Evolutionary conservation across 2,113 vertebrate species (phyloP).

Genomic region (Excalfactoria chinensis): DNA sequence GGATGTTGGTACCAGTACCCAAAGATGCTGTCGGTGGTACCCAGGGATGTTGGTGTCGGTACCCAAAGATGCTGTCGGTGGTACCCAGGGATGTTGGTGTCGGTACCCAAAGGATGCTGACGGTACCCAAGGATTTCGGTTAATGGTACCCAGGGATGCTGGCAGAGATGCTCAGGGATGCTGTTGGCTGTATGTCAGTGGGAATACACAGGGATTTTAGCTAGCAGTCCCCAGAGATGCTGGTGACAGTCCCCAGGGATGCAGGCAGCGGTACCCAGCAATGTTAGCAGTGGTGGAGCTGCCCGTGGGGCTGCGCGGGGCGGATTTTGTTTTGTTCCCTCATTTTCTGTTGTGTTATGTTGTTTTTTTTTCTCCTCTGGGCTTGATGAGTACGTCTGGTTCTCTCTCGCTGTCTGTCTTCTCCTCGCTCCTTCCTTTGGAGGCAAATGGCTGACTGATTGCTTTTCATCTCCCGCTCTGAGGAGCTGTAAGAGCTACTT

Average conservation of each 20-base stretch:
- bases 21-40: not conserved
- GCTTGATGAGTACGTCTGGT: constrained; percentile 68
- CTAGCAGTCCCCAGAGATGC: not conserved
- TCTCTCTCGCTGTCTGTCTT: constrained; percentile 58
- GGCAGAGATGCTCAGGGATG: not conserved
- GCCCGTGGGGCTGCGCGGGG: not conserved
- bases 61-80: not conserved
- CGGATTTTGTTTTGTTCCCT: constrained; percentile 20
- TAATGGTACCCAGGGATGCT: too few relatives aligned
- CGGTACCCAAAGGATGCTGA: not conserved
- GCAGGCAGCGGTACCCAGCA: not conserved
- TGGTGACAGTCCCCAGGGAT: not conserved
- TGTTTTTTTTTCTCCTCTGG: not conserved
- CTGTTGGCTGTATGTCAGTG: too few relatives aligned
- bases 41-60: not conserved
- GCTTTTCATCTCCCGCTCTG: constrained; percentile 79
- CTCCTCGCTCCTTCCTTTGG: constrained; percentile 65
- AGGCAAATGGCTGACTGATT: constrained; percentile 81
- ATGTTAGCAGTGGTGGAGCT: not conserved
- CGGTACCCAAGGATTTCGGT: not conserved
- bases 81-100: not conserved
- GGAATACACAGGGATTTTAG: not conserved
- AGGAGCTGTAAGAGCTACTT: constrained; percentile 83
- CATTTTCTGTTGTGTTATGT: constrained; percentile 29
- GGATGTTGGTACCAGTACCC: too few relatives aligned